These are phyloP conservation scores for Crotalus viridis DNA, from an alignment of 2,113 vertebrate species.

Conservation along the genomic window DNA sequence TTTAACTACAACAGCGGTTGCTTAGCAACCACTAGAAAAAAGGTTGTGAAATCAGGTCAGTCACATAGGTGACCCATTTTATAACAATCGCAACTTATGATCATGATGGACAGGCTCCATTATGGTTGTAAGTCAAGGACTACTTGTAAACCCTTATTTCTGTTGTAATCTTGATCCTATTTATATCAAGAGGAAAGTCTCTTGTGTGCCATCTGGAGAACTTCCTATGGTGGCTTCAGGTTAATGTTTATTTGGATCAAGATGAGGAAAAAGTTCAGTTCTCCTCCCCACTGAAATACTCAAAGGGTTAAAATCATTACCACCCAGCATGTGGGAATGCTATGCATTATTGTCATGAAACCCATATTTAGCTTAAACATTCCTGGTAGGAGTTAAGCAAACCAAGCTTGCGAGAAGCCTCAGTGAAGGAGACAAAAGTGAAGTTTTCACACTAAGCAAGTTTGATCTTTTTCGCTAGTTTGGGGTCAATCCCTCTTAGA, in stretches of 20 bases:
- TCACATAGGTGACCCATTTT: not conserved
- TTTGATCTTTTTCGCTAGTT: conserved; percentile 61
- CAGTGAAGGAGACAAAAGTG: conserved; percentile 64
- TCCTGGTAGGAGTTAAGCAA: conserved; percentile 53
- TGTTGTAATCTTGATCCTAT: not conserved
- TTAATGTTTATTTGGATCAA: not conserved
- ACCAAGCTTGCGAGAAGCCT: conserved; percentile 58
- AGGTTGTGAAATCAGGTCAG: not conserved
- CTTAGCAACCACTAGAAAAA: not conserved
- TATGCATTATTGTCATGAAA: not conserved
- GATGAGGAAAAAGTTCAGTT: not conserved
- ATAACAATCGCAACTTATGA: not conserved
- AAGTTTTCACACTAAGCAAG: conserved; percentile 64
- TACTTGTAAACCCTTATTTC: not conserved
- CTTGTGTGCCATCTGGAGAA: not conserved
- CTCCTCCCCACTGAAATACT: not conserved
- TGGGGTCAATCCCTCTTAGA: conserved; percentile 52
- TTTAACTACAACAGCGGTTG: not conserved
- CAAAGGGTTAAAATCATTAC: not conserved
- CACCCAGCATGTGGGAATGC: not conserved
- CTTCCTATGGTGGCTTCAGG: not conserved
- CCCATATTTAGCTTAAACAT: not conserved
- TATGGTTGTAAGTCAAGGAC: not conserved
- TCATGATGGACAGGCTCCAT: not conserved
- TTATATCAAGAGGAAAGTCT: not conserved